Evolutionary conservation across 1,140 invertebrate genomes (phyloP).

Genomic region (Ctenoplectra terminalis): DNA sequence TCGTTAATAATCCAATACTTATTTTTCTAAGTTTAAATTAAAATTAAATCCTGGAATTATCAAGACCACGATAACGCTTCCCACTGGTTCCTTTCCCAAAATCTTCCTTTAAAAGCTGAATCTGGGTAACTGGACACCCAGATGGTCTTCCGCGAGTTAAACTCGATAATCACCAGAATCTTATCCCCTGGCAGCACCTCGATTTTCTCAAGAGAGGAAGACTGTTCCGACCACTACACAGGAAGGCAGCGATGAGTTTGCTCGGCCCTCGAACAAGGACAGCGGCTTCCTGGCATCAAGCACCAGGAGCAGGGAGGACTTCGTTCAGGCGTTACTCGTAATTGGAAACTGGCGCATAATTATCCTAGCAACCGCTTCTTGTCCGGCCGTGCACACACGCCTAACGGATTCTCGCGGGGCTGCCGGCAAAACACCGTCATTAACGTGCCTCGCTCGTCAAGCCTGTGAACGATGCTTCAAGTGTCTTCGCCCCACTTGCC

Average conservation of each 20-base stretch:
- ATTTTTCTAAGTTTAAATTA: too few species aligned
- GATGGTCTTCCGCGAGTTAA: too few species aligned
- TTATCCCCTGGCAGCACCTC: background rate
- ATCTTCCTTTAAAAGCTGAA: too few species aligned
- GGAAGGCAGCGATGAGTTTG: background rate
- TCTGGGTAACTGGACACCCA: too few species aligned
- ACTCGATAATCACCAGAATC: constrained; percentile 42
- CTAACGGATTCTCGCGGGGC: constrained; percentile 50
- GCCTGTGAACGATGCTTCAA: constrained; percentile 57
- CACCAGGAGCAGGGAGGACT: constrained; percentile 30
- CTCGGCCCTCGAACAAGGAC: constrained; percentile 34
- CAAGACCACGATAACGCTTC: too few species aligned
- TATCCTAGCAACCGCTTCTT: constrained; percentile 62
- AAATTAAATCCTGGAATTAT: too few species aligned
- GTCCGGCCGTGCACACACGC: constrained; percentile 39
- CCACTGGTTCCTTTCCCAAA: too few species aligned
- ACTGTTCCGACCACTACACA: background rate
- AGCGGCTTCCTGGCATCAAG: constrained; percentile 33
- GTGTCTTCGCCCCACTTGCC: constrained; percentile 55
- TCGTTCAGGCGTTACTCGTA: constrained; percentile 67
- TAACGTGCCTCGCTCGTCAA: constrained; percentile 64
- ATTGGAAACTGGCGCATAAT: constrained; percentile 75
- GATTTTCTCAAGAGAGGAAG: constrained; percentile 4
- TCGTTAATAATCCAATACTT: too few species aligned
- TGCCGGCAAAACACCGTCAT: constrained; percentile 58